Conservation (phyloP, 2,113 vertebrate species). For the Mobula hypostoma region DNA sequence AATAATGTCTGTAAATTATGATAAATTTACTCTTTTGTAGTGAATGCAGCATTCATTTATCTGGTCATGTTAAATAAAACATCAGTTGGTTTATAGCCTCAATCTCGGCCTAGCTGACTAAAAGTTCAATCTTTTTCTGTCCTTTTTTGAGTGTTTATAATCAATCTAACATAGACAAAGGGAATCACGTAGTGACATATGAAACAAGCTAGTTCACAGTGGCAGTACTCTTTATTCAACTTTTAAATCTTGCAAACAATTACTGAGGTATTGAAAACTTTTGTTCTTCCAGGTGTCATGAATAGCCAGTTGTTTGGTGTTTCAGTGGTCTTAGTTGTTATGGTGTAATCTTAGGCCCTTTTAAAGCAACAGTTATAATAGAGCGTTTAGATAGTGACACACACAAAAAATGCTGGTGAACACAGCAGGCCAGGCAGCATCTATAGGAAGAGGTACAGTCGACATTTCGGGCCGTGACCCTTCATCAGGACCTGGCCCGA, state of each 20-base stretch:
- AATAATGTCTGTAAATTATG: conserved; percentile 32
- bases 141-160: neutral
- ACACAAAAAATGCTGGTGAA: too few relatives aligned
- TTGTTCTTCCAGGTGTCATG: neutral
- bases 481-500: too few relatives aligned
- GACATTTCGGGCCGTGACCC: too few relatives aligned
- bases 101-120: conserved; percentile 9
- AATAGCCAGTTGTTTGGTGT: too few relatives aligned
- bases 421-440: too few relatives aligned
- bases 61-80: conserved; percentile 34
- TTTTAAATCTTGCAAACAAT: neutral
- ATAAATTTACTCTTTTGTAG: conserved; percentile 26
- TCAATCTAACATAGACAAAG: conserved; percentile 26
- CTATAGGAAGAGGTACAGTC: too few relatives aligned
- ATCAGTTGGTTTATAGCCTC: conserved; percentile 25
- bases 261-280: neutral
- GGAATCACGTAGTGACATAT: neutral
- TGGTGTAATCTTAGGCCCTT: too few relatives aligned
- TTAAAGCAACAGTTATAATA: too few relatives aligned
- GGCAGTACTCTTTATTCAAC: neutral
- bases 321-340: too few relatives aligned
- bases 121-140: conserved; percentile 34
- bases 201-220: neutral
- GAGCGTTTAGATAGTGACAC: too few relatives aligned
- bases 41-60: conserved; percentile 22